phyloP scores from a whole-genome alignment of 2,113 vertebrate genomes.

The Aegithalos caudatus region DNA sequence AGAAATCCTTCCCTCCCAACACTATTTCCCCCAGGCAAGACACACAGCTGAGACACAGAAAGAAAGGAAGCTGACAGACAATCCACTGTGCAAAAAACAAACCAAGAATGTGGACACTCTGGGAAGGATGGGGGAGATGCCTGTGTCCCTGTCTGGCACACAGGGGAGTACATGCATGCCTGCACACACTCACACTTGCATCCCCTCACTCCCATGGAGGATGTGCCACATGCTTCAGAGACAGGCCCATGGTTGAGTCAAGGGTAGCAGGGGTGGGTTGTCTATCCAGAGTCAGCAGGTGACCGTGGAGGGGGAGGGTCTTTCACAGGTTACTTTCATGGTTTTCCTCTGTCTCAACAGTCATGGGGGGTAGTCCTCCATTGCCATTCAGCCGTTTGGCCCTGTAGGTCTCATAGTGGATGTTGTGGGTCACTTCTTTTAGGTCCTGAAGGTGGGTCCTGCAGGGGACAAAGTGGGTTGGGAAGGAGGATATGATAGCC shows the following conservation, averaged over 20 bases:
- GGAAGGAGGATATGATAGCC: neutral
- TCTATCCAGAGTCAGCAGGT: slow-evolving; percentile 18
- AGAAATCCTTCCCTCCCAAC: neutral
- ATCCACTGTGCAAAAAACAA: slow-evolving; percentile 52
- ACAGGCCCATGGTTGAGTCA: slow-evolving; percentile 51
- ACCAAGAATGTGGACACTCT: neutral
- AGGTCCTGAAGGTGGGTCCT: slow-evolving; percentile 97
- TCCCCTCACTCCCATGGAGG: neutral
- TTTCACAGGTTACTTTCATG: slow-evolving; percentile 90
- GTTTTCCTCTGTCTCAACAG: slow-evolving; percentile 76
- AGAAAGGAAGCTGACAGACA: slow-evolving; percentile 47
- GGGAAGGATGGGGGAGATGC: slow-evolving; percentile 22
- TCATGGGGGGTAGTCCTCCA: slow-evolving; percentile 89
- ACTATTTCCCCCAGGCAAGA: slow-evolving; percentile 3
- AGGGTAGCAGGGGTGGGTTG: slow-evolving; percentile 43
- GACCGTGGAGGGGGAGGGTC: neutral
- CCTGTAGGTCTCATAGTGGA: slow-evolving; percentile 96
- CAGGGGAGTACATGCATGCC: neutral
- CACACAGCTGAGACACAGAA: slow-evolving; percentile 52
- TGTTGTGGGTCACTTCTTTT: slow-evolving; percentile 98
- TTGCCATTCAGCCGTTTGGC: slow-evolving; percentile 95
- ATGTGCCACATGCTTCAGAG: slow-evolving; percentile 54
- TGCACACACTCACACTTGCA: neutral
- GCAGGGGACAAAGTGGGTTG: neutral
- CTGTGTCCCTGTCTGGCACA: slow-evolving; percentile 4